Evolutionary conservation across 2,797 vertebrate species (phyloP).

Genomic region (Brotogeris chrysoptera): DNA sequence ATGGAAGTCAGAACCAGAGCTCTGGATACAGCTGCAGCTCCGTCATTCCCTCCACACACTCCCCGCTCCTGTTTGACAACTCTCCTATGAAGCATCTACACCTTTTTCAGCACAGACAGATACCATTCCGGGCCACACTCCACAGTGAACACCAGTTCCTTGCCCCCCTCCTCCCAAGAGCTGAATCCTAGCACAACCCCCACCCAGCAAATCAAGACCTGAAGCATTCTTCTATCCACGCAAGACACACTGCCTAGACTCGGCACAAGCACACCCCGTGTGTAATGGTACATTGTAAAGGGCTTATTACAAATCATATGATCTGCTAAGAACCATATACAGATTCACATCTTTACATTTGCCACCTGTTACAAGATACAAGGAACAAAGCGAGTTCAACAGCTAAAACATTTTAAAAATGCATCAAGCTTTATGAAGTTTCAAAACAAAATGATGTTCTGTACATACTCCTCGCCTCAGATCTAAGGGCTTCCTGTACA

Average conservation of each 20-base stretch:
- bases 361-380: slow-evolving; percentile 79
- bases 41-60: not conserved
- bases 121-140: not conserved
- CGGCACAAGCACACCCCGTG: not conserved
- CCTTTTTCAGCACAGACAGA: not conserved
- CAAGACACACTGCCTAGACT: not conserved
- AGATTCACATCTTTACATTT: slow-evolving; percentile 77
- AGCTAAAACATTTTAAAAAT: slow-evolving; percentile 83
- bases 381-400: slow-evolving; percentile 75
- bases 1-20: slow-evolving; percentile 16
- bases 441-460: slow-evolving; percentile 82
- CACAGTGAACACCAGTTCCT: not conserved
- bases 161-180: not conserved
- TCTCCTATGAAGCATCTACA: not conserved
- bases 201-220: not conserved
- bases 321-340: slow-evolving; percentile 77
- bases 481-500: slow-evolving; percentile 78
- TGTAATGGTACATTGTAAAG: slow-evolving; percentile 75
- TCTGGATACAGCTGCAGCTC: not conserved
- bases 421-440: slow-evolving; percentile 81
- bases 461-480: slow-evolving; percentile 79
- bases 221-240: not conserved
- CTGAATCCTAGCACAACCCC: not conserved
- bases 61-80: not conserved
- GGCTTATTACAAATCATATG: slow-evolving; percentile 69